Base-by-base conservation (phyloP, 2,888 invertebrate species). In the Ophioninae sp. region DNA sequence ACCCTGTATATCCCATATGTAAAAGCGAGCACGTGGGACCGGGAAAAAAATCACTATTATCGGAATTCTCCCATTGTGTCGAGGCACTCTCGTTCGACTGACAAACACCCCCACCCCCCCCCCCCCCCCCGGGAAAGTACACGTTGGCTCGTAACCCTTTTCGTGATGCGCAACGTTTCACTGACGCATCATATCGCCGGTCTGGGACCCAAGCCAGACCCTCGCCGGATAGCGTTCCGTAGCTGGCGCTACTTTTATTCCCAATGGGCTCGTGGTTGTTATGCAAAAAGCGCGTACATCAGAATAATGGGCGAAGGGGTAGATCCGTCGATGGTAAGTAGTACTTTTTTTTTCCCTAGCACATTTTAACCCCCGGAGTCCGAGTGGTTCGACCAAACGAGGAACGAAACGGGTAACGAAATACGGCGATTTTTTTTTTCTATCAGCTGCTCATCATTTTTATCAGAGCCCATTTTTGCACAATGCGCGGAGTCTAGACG, bases 91-190 rank as follows among this genome's bases (percentile, higher is more conserved):
- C 81, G 86, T 87, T 84, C 79, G 85, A 88, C 85, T 86, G 88
- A 88, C 87, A 86, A 87, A 87, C 88, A 86, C 85, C 85, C 82
- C 81, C 83, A 79, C 73, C 81, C 79, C 68, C 81, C 81, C 77
- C 65, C 39, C 73, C 65, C 6, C 9, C n/a, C 22, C 67, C 10
- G 1, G 17, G 6, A 22, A 41, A 41, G 69, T 59, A 74, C 10
- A 63, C 44, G 44, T 10, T n/a, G 56, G 71, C 71, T 71, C 72
- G n/a, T 44, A 67, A 65, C 76, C 58, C 37, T 56, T 37, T 63
- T 22, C 39, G 39, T 44, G 61, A 30, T 64, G 51, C 59, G 51
- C 65, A 13, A 30, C 67, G n/a, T 75, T 84, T 84, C 72, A 56
- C 75, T 39, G 44, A 72, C 79, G 61, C 76, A 84, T 79, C 63